Evolutionary conservation across 2,113 vertebrate species (phyloP).

Genomic region (Atrichornis clamosus): DNA sequence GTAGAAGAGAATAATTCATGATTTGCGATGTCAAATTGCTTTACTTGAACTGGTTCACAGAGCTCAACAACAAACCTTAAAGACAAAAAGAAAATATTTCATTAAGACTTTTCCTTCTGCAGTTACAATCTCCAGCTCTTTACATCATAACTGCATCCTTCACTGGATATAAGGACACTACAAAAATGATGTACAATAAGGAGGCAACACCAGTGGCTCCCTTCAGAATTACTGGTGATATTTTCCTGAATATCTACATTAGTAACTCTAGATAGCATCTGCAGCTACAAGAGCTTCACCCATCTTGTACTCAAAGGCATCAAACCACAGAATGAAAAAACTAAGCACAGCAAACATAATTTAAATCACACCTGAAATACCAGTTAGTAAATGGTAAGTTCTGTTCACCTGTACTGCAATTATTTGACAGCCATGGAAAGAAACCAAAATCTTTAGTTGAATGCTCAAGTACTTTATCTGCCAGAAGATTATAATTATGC

Average conservation of each 20-base stretch:
- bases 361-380: neutral
- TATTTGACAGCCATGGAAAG: neutral
- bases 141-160: neutral
- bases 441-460: neutral
- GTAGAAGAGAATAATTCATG: constrained; percentile 98
- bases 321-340: neutral
- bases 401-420: neutral
- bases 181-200: neutral
- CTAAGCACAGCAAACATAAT: neutral
- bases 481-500: neutral
- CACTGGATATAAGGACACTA: neutral
- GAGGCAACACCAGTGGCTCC: neutral
- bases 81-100: neutral
- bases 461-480: neutral
- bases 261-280: neutral
- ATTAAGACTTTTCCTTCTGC: neutral
- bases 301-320: neutral
- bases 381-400: neutral
- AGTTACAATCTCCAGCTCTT: neutral
- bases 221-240: neutral
- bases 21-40: constrained; percentile 97
- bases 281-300: neutral
- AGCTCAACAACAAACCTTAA: constrained; percentile 98
- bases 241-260: neutral
- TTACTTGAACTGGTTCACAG: constrained; percentile 98